A percentile compares a stretch with the other conserved stretches of the same genome.
Conservation (phyloP, 2,888 invertebrate species). For the Geotrupes spiniger region DNA sequence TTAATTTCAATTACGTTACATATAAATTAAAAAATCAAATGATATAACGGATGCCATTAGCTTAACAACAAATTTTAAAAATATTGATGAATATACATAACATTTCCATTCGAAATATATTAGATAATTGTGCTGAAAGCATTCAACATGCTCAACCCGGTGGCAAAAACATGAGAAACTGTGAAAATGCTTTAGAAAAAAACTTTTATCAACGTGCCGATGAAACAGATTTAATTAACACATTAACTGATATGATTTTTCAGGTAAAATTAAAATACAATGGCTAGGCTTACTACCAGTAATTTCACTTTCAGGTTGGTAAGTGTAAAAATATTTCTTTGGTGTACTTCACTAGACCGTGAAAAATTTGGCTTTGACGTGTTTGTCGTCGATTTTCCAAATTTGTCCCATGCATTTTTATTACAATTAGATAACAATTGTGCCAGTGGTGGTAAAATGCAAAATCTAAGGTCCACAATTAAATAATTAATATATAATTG, state of each 20-base stretch:
- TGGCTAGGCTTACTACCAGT: not conserved
- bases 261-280: slow-evolving; percentile 14
- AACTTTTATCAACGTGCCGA: slow-evolving; percentile 37
- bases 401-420: slow-evolving; percentile 72
- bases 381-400: slow-evolving; percentile 71
- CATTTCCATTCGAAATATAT: slow-evolving; percentile 31
- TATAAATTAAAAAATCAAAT: slow-evolving; percentile 25
- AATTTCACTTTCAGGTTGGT: slow-evolving; percentile 48
- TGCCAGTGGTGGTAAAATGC: slow-evolving; percentile 23
- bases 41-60: slow-evolving; percentile 19
- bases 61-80: slow-evolving; percentile 5
- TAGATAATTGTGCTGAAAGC: slow-evolving; percentile 25
- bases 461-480: too few relatives aligned
- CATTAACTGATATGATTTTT: slow-evolving; percentile 18
- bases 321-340: slow-evolving; percentile 65
- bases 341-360: slow-evolving; percentile 71
- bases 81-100: slow-evolving; percentile 31
- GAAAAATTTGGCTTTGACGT: slow-evolving; percentile 81
- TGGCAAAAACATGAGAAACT: slow-evolving; percentile 39
- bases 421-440: slow-evolving; percentile 62
- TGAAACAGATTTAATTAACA: slow-evolving; percentile 27
- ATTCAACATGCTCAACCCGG: slow-evolving; percentile 33
- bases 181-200: slow-evolving; percentile 45
- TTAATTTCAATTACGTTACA: slow-evolving; percentile 33
- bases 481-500: too few relatives aligned